Conservation (phyloP, 1,140 invertebrate genomes). For the Drosophila parvula region DNA sequence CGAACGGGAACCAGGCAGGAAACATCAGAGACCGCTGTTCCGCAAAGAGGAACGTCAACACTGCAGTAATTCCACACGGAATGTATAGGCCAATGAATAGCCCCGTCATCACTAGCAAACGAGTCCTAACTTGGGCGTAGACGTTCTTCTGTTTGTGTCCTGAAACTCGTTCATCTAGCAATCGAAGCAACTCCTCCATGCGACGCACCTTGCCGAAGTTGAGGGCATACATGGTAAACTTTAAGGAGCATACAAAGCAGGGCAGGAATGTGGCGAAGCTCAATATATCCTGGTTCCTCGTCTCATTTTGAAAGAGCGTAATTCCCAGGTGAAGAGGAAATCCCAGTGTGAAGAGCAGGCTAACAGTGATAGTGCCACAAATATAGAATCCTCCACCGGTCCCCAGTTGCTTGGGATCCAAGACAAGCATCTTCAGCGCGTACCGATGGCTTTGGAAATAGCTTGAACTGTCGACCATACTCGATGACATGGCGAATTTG, state of each 20-base stretch:
- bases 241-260: conserved; percentile 35
- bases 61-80: conserved; percentile 19
- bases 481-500: background rate
- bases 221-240: conserved; percentile 35
- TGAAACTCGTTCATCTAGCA: conserved; percentile 40
- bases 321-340: conserved; percentile 57
- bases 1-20: conserved; percentile 67
- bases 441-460: background rate
- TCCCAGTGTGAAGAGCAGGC: conserved; percentile 40
- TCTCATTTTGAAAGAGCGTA: conserved; percentile 30
- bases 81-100: conserved; percentile 35
- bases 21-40: conserved; percentile 40
- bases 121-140: conserved; percentile 20
- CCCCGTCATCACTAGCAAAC: conserved; percentile 22
- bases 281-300: conserved; percentile 33
- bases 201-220: conserved; percentile 39
- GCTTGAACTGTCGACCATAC: background rate
- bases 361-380: conserved; percentile 10
- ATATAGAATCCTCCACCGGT: background rate
- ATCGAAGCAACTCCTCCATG: conserved; percentile 36
- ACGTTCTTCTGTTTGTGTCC: conserved; percentile 9
- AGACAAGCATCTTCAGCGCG: background rate
- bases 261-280: conserved; percentile 39
- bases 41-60: conserved; percentile 39
- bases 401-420: background rate